These are phyloP conservation scores for Drosophila ezoana DNA, from an alignment of 2,888 invertebrate species.

Conservation along the genomic window DNA sequence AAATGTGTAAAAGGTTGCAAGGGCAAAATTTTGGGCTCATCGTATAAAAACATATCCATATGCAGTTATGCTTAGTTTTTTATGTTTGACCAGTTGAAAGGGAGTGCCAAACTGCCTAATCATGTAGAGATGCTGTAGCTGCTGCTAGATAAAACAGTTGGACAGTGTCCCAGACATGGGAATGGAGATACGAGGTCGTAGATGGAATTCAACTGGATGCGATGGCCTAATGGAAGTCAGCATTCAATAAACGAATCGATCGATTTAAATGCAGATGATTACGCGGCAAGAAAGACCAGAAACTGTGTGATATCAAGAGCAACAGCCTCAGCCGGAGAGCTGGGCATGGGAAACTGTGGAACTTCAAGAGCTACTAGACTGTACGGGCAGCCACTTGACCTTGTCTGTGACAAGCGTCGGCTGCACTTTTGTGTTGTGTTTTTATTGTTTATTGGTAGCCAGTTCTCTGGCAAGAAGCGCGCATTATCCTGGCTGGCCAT, in stretches of 20 bases:
- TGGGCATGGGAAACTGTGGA: conserved; percentile 48
- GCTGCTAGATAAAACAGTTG: conserved; percentile 59
- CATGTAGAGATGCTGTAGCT: conserved; percentile 53
- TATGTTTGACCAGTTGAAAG: conserved; percentile 25
- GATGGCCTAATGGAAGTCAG: conserved; percentile 64
- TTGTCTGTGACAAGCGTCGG: conserved; percentile 63
- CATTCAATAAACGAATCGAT: conserved; percentile 55
- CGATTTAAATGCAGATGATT: conserved; percentile 65
- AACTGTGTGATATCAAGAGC: conserved; percentile 26
- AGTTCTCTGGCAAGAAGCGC: conserved; percentile 42
- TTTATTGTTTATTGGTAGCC: conserved; percentile 47
- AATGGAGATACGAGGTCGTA: background rate
- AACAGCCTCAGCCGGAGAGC: conserved; percentile 2
- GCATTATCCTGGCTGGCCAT: conserved; percentile 71
- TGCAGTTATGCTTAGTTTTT: conserved; percentile 9
- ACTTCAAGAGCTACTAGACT: conserved; percentile 34
- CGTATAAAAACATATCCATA: no score
- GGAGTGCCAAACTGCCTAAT: conserved; percentile 54
- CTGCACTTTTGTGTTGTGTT: conserved; percentile 49
- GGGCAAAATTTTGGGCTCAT: no score
- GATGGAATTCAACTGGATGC: conserved; percentile 8
- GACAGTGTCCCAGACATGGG: conserved; percentile 63
- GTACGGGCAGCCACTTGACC: conserved; percentile 60
- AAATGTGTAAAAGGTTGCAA: no score
- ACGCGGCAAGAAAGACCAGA: conserved; percentile 51